Evolutionary conservation across 1,140 invertebrate species (phyloP).

Genomic region (Caenorhabditis tropicalis): DNA sequence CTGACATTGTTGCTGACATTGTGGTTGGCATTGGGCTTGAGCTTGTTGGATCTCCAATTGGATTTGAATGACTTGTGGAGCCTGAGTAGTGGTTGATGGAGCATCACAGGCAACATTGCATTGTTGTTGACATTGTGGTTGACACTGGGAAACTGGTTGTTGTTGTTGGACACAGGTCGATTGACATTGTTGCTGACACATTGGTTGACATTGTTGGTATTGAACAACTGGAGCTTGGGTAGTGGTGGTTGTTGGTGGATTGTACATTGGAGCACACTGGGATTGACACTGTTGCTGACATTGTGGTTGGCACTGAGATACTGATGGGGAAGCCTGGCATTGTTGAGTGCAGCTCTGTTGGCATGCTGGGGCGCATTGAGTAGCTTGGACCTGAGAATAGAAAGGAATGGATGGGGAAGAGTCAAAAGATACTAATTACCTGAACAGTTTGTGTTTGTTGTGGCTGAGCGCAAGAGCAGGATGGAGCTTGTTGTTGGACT

Average conservation of each 20-base stretch:
- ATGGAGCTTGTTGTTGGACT: constrained; percentile 37
- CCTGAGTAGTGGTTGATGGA: constrained; percentile 44
- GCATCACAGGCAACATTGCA: constrained; percentile 39
- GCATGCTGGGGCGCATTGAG: constrained; percentile 52
- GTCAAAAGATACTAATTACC: neutral
- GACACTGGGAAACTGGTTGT: constrained; percentile 18
- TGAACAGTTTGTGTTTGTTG: constrained; percentile 36
- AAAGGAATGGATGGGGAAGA: too few relatives aligned
- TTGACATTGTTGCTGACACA: constrained; percentile 54
- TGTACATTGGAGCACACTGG: constrained; percentile 23
- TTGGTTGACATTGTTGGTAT: constrained; percentile 45
- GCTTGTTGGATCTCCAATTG: constrained; percentile 33
- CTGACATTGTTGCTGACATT: neutral
- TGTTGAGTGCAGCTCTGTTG: constrained; percentile 44
- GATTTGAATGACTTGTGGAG: constrained; percentile 50
- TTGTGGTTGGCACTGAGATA: constrained; percentile 37
- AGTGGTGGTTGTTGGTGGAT: neutral
- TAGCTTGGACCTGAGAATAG: constrained; percentile 46
- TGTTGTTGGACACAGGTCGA: constrained; percentile 43
- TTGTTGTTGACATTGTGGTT: constrained; percentile 42
- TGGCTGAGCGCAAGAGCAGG: constrained; percentile 50
- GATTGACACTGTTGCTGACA: constrained; percentile 53
- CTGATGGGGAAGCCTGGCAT: constrained; percentile 1
- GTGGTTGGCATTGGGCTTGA: constrained; percentile 29
- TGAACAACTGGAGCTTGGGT: constrained; percentile 13